Evolutionary conservation across 2,888 invertebrate genomes (phyloP).

Genomic region (Caenorhabditis sp.): DNA sequence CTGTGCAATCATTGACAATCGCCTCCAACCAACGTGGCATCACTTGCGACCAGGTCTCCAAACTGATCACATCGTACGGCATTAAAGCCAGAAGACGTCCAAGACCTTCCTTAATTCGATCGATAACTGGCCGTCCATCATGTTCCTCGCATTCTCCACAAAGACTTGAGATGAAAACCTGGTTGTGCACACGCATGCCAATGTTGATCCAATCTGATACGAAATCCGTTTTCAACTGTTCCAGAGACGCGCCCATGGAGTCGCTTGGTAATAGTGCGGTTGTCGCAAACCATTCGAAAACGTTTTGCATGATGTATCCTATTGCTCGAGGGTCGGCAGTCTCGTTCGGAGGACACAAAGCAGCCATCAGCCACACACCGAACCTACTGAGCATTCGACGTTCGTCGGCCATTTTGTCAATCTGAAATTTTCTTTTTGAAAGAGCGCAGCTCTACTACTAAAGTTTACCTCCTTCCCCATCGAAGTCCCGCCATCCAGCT

Average conservation of each 20-base stretch:
- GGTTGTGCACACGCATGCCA: slow-evolving; percentile 91
- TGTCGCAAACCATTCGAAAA: slow-evolving; percentile 99
- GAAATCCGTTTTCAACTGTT: slow-evolving; percentile 85
- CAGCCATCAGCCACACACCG: slow-evolving; percentile 97
- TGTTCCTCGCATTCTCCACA: slow-evolving; percentile 97
- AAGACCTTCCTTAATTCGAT: slow-evolving; percentile 93
- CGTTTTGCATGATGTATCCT: slow-evolving; percentile 94
- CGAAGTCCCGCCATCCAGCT: slow-evolving; percentile 81
- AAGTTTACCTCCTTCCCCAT: slow-evolving; percentile 71
- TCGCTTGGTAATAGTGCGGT: slow-evolving; percentile 95
- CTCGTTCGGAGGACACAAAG: slow-evolving; percentile 87
- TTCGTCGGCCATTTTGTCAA: slow-evolving; percentile 88
- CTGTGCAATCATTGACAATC: slow-evolving; percentile 72
- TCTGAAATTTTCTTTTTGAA: slow-evolving; percentile 49
- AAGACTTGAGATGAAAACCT: slow-evolving; percentile 93
- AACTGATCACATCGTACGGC: slow-evolving; percentile 96
- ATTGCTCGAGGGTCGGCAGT: slow-evolving; percentile 86
- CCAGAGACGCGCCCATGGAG: slow-evolving; percentile 81
- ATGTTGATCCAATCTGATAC: slow-evolving; percentile 94
- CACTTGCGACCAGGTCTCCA: slow-evolving; percentile 92
- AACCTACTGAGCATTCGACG: slow-evolving; percentile 93
- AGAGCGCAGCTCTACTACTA: not conserved
- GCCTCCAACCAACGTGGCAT: slow-evolving; percentile 95
- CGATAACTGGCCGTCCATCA: slow-evolving; percentile 85
- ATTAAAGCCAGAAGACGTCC: slow-evolving; percentile 89